A percentile compares a stretch with the other conserved stretches of the same genome.
phyloP scores from a whole-genome alignment of 2,797 vertebrate species.

The Hafferia zeledoni region DNA sequence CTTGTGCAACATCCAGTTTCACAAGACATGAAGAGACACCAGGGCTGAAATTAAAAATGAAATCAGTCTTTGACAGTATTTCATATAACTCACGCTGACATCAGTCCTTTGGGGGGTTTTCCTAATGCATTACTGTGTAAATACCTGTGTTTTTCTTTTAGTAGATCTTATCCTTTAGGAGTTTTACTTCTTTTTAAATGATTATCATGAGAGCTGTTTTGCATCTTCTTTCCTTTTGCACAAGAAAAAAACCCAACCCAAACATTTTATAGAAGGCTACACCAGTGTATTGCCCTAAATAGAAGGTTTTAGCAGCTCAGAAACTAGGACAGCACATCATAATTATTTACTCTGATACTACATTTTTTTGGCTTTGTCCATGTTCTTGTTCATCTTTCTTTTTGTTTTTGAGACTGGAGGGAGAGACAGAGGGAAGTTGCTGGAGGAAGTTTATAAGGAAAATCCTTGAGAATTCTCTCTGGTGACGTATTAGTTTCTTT shows the following conservation, averaged over 20 bases:
- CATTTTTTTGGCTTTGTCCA: neutral
- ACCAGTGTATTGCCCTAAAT: neutral
- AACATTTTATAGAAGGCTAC: neutral
- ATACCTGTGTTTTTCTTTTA: neutral
- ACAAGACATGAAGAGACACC: neutral
- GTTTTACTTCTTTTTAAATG: neutral
- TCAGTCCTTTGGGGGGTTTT: rapidly evolving
- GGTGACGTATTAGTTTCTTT: neutral
- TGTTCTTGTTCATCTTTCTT: neutral
- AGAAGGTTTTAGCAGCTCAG: neutral
- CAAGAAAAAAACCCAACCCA: neutral
- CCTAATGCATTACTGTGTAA: neutral
- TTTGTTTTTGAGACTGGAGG: neutral
- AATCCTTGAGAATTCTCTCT: neutral
- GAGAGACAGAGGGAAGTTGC: neutral
- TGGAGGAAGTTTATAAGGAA: neutral
- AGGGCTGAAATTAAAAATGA: neutral
- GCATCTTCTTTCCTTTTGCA: neutral
- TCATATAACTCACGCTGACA: neutral
- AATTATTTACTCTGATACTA: neutral
- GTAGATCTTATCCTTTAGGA: neutral
- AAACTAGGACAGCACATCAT: neutral
- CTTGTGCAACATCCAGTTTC: constrained; percentile 34
- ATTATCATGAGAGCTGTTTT: neutral
- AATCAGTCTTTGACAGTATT: neutral